Percentiles rank a stretch among this genome's conserved stretches.
These are phyloP conservation scores for Notamacropus eugenii DNA, from an alignment of 2,797 vertebrate species.

Conservation along the genomic window DNA sequence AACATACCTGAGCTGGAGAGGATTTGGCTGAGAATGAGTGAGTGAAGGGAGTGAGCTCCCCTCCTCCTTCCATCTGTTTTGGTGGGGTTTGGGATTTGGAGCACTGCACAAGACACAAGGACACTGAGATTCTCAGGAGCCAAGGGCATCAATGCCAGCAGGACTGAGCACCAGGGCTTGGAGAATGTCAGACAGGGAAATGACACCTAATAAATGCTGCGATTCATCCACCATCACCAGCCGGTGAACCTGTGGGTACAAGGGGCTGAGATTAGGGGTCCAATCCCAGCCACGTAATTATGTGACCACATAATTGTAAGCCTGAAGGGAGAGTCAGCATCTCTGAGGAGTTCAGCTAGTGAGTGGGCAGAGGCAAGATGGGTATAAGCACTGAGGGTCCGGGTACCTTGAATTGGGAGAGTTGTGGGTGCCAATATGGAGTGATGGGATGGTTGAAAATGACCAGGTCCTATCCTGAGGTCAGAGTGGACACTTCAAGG, in stretches of 20 bases:
- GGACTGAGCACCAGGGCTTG: constrained; percentile 96
- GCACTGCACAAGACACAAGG: constrained; percentile 36
- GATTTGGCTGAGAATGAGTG: constrained; percentile 53
- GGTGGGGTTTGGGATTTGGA: constrained; percentile 68
- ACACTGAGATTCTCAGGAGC: constrained; percentile 86
- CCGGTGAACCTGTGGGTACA: constrained; percentile 92
- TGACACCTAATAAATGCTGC: constrained; percentile 91
- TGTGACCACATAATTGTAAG: not conserved
- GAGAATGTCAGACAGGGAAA: constrained; percentile 97
- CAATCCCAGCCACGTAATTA: not conserved
- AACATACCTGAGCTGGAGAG: constrained; percentile 85
- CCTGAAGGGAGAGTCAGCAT: not conserved
- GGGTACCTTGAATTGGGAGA: not conserved
- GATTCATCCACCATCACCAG: constrained; percentile 94
- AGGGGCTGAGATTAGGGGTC: not conserved
- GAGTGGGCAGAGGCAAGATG: not conserved
- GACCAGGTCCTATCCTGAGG: not conserved
- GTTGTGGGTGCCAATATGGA: not conserved
- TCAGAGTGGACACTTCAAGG: not conserved
- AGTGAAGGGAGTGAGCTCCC: constrained; percentile 9
- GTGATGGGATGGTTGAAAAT: not conserved
- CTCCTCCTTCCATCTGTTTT: not conserved
- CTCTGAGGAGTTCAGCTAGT: not conserved
- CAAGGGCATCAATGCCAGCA: constrained; percentile 96
- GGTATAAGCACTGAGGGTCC: not conserved